Conservation (phyloP, 2,113 vertebrate species). For the Pituophis catenifer region DNA sequence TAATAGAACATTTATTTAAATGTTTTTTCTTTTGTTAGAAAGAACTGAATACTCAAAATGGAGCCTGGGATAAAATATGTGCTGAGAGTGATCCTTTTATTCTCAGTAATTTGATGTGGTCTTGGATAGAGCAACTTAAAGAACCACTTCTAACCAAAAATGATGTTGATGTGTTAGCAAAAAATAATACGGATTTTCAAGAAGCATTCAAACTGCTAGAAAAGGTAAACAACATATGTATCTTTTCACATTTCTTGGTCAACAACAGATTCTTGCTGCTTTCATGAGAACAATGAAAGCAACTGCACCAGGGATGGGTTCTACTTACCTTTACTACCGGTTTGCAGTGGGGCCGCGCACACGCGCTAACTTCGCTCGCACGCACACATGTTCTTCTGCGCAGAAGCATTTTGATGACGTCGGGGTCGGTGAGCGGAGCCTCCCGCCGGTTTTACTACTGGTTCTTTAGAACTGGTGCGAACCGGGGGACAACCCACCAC, state of each 20-base stretch:
- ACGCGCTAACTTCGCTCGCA: no score
- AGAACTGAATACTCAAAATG: slow-evolving; percentile 89
- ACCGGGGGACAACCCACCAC: no score
- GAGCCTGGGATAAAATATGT: slow-evolving; percentile 90
- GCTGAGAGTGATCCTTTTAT: slow-evolving; percentile 85
- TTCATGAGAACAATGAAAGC: neutral
- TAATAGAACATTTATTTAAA: slow-evolving; percentile 24
- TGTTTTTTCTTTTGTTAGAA: slow-evolving; percentile 70
- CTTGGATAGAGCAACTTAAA: slow-evolving; percentile 94
- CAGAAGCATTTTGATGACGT: no score
- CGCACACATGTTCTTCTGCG: no score
- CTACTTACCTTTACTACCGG: no score
- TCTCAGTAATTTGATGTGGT: slow-evolving; percentile 92
- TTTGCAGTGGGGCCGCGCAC: no score
- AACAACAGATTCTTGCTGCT: neutral
- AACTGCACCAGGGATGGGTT: neutral
- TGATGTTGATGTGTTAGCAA: slow-evolving; percentile 75
- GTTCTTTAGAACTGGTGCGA: no score
- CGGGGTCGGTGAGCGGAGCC: no score
- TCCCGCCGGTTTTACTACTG: no score
- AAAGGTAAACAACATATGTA: slow-evolving; percentile 74
- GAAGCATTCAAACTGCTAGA: slow-evolving; percentile 79
- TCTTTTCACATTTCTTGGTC: neutral
- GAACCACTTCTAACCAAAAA: slow-evolving; percentile 84
- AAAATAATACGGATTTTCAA: slow-evolving; percentile 67